Evolutionary conservation across 2,888 invertebrate species (phyloP), one percentile per base, ranked within the genome.

Genomic region (Hydrotaea diabolus): DNA sequence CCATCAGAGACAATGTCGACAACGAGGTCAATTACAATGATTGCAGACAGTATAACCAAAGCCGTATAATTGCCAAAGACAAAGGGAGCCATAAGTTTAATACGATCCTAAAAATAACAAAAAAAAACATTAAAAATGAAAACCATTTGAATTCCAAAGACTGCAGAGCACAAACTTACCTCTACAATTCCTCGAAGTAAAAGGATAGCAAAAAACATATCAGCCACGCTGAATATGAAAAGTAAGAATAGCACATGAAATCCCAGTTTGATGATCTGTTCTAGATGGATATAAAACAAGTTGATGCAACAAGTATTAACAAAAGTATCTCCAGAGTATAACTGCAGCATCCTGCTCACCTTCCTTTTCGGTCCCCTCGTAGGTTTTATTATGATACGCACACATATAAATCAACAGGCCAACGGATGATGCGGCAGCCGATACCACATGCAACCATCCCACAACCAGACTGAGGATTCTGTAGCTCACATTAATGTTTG

Each of bases 1-100:
- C 31, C 26, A 2, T 7, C 31, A 31, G 31, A n/a, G n/a, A 31
- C 31, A 26, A 62, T 15, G 17, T 62, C 62, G 15, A 7, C 15
- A n/a, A 62, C n/a, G 17, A 62, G 31, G 62, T n/a, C 31, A n/a
- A 62, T 62, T 15, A 62, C 26, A 15, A 31, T 59, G 0, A 36
- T n/a, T n/a, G n/a, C 2, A 15, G 23, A 5, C 31, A 36, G n/a
- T n/a, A 62, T 7, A n/a, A 13, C 62, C 31, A 31, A n/a, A 15
- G 31, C 62, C 62, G 31, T n/a, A 62, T 62, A 62, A 31, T 62
- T 31, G 31, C 31, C 31, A 15, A 15, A 62, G 0, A 62, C 62
- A n/a, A 62, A 62, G n/a, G 62, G 62, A 2, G 62, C 31, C 62
- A 62, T 62, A 17, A 62, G 62, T 36, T 31, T 26, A 31, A 26